Conservation (phyloP, 1,140 invertebrate genomes). For the Danaus melanippus region DNA sequence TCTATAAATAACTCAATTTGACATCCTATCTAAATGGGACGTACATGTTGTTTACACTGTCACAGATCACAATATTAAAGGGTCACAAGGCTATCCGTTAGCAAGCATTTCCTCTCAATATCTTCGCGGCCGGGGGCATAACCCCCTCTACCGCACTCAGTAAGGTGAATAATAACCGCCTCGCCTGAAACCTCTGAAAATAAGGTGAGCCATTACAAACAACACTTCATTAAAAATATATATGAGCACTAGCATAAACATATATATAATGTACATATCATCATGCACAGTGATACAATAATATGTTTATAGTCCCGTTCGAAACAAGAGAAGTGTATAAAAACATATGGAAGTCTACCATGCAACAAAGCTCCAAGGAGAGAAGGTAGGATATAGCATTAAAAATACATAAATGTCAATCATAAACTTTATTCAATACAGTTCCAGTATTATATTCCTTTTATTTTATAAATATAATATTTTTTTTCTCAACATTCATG, state of each 20-base stretch:
- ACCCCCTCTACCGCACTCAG: conserved; percentile 60
- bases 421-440: conserved; percentile 31
- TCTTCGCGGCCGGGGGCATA: conserved; percentile 27
- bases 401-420: conserved; percentile 31
- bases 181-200: conserved; percentile 59
- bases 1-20: no score
- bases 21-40: no score
- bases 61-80: no score
- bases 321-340: neutral
- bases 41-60: no score
- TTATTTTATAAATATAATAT: conserved; percentile 18
- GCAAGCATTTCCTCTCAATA: conserved; percentile 32
- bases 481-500: conserved; percentile 15
- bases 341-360: conserved; percentile 11
- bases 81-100: no score
- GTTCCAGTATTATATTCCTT: conserved; percentile 22
- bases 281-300: no score
- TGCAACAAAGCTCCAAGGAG: conserved; percentile 21
- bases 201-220: conserved; percentile 42
- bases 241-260: neutral
- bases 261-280: no score
- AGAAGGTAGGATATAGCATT: conserved; percentile 29
- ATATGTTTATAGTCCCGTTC: no score
- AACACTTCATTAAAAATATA: neutral
- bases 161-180: conserved; percentile 54